Percentiles rank a stretch among this genome's conserved stretches.
Evolutionary conservation across 2,888 invertebrate genomes (phyloP).

Genomic region (Subacronicta megacephala): DNA sequence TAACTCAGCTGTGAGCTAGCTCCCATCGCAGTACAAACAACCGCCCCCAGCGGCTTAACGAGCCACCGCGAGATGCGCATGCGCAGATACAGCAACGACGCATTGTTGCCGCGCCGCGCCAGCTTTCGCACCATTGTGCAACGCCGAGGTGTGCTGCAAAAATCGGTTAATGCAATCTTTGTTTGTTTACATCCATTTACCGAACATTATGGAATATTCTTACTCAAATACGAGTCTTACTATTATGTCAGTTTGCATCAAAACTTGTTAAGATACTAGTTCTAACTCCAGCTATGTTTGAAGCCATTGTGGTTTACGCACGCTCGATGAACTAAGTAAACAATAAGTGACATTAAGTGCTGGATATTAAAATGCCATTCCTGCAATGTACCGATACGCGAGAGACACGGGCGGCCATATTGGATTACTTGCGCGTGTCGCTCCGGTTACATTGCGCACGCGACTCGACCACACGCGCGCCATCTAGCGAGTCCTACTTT

Average conservation of each 20-base stretch:
- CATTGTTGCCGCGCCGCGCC: constrained; percentile 86
- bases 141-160: constrained; percentile 75
- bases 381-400: constrained; percentile 84
- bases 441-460: constrained; percentile 88
- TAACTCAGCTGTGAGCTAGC: constrained; percentile 69
- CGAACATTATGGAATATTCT: constrained; percentile 67
- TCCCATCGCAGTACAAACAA: constrained; percentile 77
- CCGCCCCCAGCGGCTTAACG: constrained; percentile 84
- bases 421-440: constrained; percentile 88
- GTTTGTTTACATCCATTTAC: constrained; percentile 84
- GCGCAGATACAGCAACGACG: constrained; percentile 83
- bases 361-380: constrained; percentile 88
- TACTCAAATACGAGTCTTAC: constrained; percentile 39
- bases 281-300: constrained; percentile 32
- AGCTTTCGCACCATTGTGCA: constrained; percentile 89
- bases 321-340: constrained; percentile 81
- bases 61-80: constrained; percentile 86
- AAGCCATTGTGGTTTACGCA: constrained; percentile 72
- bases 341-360: constrained; percentile 86
- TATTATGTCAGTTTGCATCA: constrained; percentile 33
- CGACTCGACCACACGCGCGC: constrained; percentile 88
- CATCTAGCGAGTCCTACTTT: constrained; percentile 77
- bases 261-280: constrained; percentile 25
- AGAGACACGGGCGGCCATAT: constrained; percentile 84
- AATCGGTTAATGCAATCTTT: constrained; percentile 82